These are phyloP conservation scores for Aphaenogaster ashmeadi DNA, from an alignment of 1,140 invertebrate species.

Conservation along the genomic window DNA sequence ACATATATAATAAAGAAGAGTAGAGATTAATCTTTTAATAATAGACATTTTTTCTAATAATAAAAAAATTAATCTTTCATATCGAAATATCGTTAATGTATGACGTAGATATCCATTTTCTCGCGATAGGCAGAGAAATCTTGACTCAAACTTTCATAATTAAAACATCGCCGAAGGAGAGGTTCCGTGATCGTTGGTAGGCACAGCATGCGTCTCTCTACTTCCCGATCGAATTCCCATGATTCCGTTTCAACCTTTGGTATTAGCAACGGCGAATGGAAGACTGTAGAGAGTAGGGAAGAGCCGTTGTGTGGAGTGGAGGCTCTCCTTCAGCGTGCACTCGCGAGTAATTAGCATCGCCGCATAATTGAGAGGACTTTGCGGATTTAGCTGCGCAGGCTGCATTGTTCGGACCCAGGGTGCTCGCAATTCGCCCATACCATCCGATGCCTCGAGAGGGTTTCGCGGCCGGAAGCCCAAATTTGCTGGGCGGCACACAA, in stretches of 20 bases:
- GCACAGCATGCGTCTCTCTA: slow-evolving; percentile 17
- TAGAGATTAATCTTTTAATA: neutral
- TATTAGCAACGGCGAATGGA: slow-evolving; percentile 66
- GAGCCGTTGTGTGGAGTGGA: slow-evolving; percentile 60
- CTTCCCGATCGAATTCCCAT: slow-evolving; percentile 63
- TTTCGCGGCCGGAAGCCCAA: slow-evolving; percentile 70
- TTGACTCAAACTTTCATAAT: slow-evolving; percentile 53
- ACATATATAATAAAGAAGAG: neutral
- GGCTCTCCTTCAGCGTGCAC: slow-evolving; percentile 71
- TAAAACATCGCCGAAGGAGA: slow-evolving; percentile 32
- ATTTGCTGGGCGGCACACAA: slow-evolving; percentile 68
- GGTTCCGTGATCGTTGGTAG: slow-evolving; percentile 23
- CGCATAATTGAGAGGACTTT: slow-evolving; percentile 82
- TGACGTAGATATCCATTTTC: slow-evolving; percentile 9
- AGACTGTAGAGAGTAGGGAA: slow-evolving; percentile 36
- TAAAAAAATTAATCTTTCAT: neutral
- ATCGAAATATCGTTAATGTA: neutral
- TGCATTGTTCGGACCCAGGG: slow-evolving; percentile 71
- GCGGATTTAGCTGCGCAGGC: slow-evolving; percentile 62
- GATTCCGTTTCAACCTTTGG: slow-evolving; percentile 67
- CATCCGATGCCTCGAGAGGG: slow-evolving; percentile 71
- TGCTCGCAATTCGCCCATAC: slow-evolving; percentile 68
- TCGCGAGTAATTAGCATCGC: slow-evolving; percentile 81
- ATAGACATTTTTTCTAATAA: too few species aligned
- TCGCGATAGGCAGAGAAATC: neutral